A percentile compares a stretch with the other conserved stretches of the same genome.
These are phyloP conservation scores for Neria commutata DNA, from an alignment of 2,888 invertebrate species.

Conservation along the genomic window DNA sequence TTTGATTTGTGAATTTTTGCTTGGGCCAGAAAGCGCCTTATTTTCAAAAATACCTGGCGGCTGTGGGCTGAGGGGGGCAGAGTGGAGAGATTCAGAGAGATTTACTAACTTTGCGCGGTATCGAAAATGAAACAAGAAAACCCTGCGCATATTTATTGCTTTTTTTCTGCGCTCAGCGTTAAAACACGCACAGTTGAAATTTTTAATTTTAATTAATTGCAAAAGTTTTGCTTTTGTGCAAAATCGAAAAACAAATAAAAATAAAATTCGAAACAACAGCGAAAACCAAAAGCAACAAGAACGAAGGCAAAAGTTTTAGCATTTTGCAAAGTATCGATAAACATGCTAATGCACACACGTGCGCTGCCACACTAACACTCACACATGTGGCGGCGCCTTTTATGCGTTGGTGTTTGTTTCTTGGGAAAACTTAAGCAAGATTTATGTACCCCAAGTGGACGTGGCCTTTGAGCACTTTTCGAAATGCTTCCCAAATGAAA, in stretches of 20 bases:
- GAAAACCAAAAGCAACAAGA: not conserved
- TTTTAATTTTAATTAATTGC: conserved; percentile 3
- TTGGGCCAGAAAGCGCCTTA: too few species aligned
- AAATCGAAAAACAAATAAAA: not conserved
- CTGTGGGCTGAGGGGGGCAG: too few species aligned
- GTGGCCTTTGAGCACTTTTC: conserved; percentile 30
- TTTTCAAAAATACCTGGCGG: too few species aligned
- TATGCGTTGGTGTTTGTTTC: conserved; percentile 5
- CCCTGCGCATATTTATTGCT: too few species aligned
- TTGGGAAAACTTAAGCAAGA: conserved; percentile 38
- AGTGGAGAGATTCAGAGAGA: too few species aligned
- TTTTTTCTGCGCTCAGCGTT: too few species aligned
- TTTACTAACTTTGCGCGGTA: too few species aligned
- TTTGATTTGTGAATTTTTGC: too few species aligned
- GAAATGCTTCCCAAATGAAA: conserved; percentile 29
- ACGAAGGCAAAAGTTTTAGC: conserved; percentile 2
- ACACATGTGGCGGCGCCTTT: not conserved
- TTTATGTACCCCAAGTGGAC: conserved; percentile 44
- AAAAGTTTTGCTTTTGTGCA: not conserved
- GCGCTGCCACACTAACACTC: not conserved
- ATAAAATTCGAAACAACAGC: not conserved
- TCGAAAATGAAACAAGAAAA: too few species aligned
- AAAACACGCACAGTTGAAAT: not conserved
- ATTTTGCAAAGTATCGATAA: conserved; percentile 14
- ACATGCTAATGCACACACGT: conserved; percentile 4